Evolutionary conservation across 2,888 invertebrate species (phyloP), one percentile per base, ranked within the genome.

Genomic region (Pristionchus exspectatus): DNA sequence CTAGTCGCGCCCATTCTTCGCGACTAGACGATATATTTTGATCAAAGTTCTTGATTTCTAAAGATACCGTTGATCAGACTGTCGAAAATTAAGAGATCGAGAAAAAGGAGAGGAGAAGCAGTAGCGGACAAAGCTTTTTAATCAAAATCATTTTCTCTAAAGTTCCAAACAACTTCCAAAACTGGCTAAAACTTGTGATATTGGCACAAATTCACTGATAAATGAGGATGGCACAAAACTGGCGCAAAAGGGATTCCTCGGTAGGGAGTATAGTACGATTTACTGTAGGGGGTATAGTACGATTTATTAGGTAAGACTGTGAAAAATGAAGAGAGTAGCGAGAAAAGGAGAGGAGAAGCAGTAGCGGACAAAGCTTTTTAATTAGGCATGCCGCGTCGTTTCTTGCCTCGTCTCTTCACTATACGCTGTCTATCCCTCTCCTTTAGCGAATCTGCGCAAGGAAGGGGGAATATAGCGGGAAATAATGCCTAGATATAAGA

Each of bases 351-450:
- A 81, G 50, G 44, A 50, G 50, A 44, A 50, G 81, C 18, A 72
- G 69, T 16, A 4, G 33, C 27, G 33, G 30, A 72, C 27, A 72
- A 72, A 27, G 69, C 69, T 30, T 72, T 72, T 72, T 72, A 72
- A 72, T 72, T 72, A 72, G 69, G 69, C 30, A 72, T 72, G 69
- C 69, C 4, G 18, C 69, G 69, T 30, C 69, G 69, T 72, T 30
- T 16, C 16, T 50, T 27, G 4, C 30, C n/a, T 24, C n/a, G 24
- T 72, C 69, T 72, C 30, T 30, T 10, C 33, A 1, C 12, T 72
- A 12, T 4, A 16, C 69, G 24, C 12, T 10, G 30, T 72, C 30
- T 72, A 10, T 30, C 69, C 1, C 2, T 33, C 30, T 10, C 69
- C 10, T 72, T 27, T 10, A 3, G 66, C 69, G 81, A 33, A 44